Base-by-base conservation (phyloP, 2,797 vertebrate species). In the Kryptolebias ocellatus region DNA sequence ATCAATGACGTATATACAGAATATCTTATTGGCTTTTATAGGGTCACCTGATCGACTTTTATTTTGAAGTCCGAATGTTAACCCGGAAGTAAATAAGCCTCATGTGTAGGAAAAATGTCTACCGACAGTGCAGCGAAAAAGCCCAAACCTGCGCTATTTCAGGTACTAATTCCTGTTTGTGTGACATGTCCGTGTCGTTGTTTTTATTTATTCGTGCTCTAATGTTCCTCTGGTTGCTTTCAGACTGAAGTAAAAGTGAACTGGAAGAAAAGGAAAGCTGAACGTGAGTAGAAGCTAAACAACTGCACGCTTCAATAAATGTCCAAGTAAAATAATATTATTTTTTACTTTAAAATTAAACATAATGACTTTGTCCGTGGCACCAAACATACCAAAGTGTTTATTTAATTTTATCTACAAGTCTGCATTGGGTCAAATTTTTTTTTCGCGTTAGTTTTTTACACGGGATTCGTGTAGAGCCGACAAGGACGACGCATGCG, bases 251-350 rank as follows among this genome's bases (percentile, higher is more conserved):
- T 87, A 31, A 83, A 53, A 50, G 61, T 90, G 18, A 76, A 92
- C 74, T 95, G 93, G 93, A 93, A 83, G 86, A 94, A 91, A 83
- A 76, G 74, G 67, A 95, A 93, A 86, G 64, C 82, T 34, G 90
- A 93, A 67, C 50, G 94, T 95, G 78, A 92, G 93, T 92, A 47
- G 62, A 72, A 17, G 58, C 54, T 65, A 57, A 49, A 20, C 46
- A 51, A 5, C 27, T 31, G 27, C 44, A 18, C 7, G 27, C n/a
- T 57, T 57, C 27, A 4, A 44, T 20, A 9, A 5, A 14, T 44
- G 6, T 8, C 8, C 4, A 8, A n/a, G 10, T 24, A 17, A 27
- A 57, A 27, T 28, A 51, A 5, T 11, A n/a, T n/a, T n/a, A n/a
- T n/a, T n/a, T n/a, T n/a, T n/a, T n/a, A n/a, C n/a, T n/a, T n/a